Percentiles rank a stretch among this genome's conserved stretches.
These are phyloP conservation scores for Microcebus griseorufus DNA, from an alignment of 2,113 vertebrate genomes.

Conservation along the genomic window DNA sequence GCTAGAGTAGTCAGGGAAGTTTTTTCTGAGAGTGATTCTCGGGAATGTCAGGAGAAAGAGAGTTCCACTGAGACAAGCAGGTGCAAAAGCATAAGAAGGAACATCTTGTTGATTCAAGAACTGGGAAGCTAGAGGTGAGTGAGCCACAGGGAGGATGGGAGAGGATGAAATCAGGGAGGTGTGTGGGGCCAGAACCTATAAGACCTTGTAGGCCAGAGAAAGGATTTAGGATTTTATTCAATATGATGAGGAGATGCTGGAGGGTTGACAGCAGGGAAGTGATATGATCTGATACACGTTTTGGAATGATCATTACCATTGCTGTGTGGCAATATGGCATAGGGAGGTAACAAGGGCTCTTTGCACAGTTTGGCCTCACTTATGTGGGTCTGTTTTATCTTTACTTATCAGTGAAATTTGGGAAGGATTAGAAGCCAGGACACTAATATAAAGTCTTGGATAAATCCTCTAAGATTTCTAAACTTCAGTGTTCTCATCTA, in stretches of 20 bases:
- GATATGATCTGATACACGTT: neutral
- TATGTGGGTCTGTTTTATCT: neutral
- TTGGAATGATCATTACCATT: neutral
- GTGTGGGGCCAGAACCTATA: neutral
- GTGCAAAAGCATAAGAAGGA: neutral
- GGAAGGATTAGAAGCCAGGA: neutral
- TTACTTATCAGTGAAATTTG: neutral
- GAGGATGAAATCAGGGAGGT: neutral
- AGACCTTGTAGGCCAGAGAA: neutral
- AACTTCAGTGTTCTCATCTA: neutral
- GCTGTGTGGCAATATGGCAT: neutral
- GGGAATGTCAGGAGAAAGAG: neutral
- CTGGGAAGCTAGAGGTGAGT: neutral
- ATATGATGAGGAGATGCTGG: neutral
- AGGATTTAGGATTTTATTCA: neutral
- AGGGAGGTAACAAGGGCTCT: neutral
- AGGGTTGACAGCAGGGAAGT: neutral
- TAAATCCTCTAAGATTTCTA: neutral
- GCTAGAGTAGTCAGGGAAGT: neutral
- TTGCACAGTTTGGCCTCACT: neutral
- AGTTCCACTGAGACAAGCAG: neutral
- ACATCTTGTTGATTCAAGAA: neutral
- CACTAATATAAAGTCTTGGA: neutral
- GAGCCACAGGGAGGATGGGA: too few species aligned
- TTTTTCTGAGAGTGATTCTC: neutral